These are phyloP conservation scores for Octomys mimax DNA, from an alignment of 2,797 vertebrate genomes.

Conservation along the genomic window DNA sequence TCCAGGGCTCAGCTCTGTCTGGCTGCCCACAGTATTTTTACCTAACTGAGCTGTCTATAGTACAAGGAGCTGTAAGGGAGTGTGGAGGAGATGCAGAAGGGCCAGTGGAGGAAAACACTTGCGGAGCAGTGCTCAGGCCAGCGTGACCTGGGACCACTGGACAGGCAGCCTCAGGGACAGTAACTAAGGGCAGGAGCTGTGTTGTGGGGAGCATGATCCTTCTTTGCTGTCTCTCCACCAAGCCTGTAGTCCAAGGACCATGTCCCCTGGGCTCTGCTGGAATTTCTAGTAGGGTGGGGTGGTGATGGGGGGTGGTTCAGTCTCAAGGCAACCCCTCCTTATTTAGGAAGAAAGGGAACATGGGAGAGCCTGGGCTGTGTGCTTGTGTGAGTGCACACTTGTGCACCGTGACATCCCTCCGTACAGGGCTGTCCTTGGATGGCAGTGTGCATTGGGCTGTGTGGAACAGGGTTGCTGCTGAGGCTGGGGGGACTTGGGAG, in stretches of 20 bases:
- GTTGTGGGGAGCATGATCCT: not conserved
- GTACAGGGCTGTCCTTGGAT: not conserved
- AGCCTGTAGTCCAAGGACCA: not conserved
- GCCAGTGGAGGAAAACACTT: not conserved
- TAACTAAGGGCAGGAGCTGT: not conserved
- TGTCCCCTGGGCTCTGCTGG: not conserved
- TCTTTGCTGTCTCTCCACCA: not conserved
- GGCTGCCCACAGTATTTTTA: not conserved
- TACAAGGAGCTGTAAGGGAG: not conserved
- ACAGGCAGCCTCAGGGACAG: too few relatives aligned
- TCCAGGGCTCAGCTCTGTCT: not conserved
- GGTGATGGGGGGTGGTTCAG: not conserved
- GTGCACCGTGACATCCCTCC: too few relatives aligned
- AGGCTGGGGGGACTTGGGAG: not conserved
- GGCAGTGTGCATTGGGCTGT: not conserved
- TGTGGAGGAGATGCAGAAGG: not conserved
- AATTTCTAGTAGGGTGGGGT: not conserved
- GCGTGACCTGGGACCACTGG: not conserved
- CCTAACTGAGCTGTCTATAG: not conserved
- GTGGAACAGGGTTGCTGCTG: not conserved
- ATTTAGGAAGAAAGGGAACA: not conserved
- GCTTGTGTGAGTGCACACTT: fast-evolving
- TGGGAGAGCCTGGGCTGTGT: not conserved
- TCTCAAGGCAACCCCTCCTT: not conserved
- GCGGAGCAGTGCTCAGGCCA: not conserved